phyloP scores from a whole-genome alignment of 2,113 vertebrate species.

The Sapajus apella region DNA sequence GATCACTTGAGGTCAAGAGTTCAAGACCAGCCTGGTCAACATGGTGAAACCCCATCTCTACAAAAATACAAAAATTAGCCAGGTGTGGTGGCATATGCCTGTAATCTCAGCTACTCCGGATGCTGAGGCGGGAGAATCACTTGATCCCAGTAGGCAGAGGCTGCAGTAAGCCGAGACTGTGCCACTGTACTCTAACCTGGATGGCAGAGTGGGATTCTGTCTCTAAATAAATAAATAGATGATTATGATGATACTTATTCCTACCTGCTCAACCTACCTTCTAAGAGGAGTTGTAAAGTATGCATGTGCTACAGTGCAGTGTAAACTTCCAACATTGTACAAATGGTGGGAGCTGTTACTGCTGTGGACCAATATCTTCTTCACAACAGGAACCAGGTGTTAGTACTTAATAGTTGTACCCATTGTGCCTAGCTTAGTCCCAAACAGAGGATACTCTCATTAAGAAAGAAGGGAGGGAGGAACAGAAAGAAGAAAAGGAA shows the following conservation, averaged over 20 bases:
- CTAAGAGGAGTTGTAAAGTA: neutral
- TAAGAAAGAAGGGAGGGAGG: neutral
- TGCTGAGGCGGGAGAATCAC: too few species aligned
- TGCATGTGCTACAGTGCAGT: neutral
- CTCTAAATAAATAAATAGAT: too few species aligned
- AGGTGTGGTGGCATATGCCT: too few species aligned
- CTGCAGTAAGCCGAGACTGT: too few species aligned
- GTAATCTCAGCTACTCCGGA: too few species aligned
- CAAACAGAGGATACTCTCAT: neutral
- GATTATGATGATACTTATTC: neutral
- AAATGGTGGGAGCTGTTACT: neutral
- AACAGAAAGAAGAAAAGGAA: neutral
- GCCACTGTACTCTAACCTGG: too few species aligned
- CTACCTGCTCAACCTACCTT: neutral
- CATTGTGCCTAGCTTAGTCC: neutral
- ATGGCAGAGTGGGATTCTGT: too few species aligned
- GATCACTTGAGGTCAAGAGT: too few species aligned
- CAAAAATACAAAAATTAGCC: too few species aligned
- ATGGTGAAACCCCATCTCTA: too few species aligned
- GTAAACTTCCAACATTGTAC: neutral
- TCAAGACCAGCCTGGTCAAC: too few species aligned
- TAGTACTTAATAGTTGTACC: neutral
- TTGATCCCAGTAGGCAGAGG: too few species aligned
- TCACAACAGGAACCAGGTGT: neutral
- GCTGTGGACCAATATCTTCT: neutral